Evolutionary conservation across 2,113 vertebrate genomes (phyloP).

Genomic region (Urocolius indicus): DNA sequence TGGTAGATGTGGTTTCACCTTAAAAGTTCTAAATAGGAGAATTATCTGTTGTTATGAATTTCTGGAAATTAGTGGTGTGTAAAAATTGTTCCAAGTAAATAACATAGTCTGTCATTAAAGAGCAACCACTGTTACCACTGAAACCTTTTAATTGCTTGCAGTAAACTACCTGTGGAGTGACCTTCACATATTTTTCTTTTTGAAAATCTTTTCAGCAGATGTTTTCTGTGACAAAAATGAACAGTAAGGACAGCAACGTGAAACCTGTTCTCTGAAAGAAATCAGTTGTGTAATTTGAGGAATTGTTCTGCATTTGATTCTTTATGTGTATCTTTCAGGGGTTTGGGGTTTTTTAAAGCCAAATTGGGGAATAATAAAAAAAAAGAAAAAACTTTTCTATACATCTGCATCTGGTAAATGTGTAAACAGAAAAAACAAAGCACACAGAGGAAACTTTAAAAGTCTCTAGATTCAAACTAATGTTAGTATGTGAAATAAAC

Average conservation of each 20-base stretch:
- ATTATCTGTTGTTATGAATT: neutral
- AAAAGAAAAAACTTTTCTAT: neutral
- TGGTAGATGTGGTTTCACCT: neutral
- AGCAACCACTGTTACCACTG: neutral
- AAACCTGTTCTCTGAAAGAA: neutral
- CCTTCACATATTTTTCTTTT: neutral
- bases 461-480: neutral
- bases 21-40: neutral
- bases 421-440: neutral
- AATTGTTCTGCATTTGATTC: neutral
- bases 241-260: neutral
- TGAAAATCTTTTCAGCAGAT: neutral
- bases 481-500: neutral
- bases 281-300: neutral
- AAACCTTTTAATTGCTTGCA: neutral
- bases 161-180: neutral
- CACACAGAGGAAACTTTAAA: neutral
- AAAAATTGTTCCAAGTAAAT: neutral
- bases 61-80: neutral
- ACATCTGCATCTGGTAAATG: neutral
- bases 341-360: neutral
- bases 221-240: neutral
- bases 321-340: neutral
- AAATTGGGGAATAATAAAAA: neutral
- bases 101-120: neutral